Conservation (phyloP, 2,888 invertebrate genomes). For the Volucella inflata region DNA sequence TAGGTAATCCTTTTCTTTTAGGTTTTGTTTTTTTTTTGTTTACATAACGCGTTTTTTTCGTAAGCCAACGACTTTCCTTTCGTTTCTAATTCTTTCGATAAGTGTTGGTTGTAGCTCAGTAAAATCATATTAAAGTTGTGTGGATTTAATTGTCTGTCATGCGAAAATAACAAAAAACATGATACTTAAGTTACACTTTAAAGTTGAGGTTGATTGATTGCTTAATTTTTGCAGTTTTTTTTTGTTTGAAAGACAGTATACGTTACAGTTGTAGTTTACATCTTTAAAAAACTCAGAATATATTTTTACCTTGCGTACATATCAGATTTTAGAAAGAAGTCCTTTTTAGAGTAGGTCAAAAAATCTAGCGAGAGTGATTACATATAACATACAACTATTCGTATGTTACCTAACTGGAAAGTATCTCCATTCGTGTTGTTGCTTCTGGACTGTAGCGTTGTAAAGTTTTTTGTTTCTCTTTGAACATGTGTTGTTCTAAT, state of each 20-base stretch:
- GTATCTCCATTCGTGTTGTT: no score
- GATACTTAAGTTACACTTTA: background rate
- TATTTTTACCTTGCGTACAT: no score
- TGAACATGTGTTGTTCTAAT: no score
- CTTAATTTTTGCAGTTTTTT: background rate
- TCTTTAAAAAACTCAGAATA: no score
- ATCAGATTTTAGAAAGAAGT: no score
- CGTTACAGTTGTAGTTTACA: no score
- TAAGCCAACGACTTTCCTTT: slow-evolving; percentile 37
- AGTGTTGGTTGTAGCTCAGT: slow-evolving; percentile 1
- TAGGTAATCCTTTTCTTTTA: slow-evolving; percentile 25
- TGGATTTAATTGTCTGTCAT: slow-evolving; percentile 37
- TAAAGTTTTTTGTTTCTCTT: no score
- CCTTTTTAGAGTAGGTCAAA: no score
- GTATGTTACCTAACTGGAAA: no score
- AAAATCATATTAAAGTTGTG: slow-evolving; percentile 38
- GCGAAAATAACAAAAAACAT: slow-evolving; percentile 7
- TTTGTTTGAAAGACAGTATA: background rate
- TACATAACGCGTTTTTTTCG: slow-evolving; percentile 46
- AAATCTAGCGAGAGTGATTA: no score
- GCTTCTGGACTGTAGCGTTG: no score
- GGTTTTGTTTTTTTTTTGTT: slow-evolving; percentile 36
- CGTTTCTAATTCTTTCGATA: background rate
- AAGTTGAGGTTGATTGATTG: slow-evolving; percentile 17
- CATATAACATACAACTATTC: no score